Evolutionary conservation across 2,888 invertebrate species (phyloP).

Genomic region (Deilephila elpenor): DNA sequence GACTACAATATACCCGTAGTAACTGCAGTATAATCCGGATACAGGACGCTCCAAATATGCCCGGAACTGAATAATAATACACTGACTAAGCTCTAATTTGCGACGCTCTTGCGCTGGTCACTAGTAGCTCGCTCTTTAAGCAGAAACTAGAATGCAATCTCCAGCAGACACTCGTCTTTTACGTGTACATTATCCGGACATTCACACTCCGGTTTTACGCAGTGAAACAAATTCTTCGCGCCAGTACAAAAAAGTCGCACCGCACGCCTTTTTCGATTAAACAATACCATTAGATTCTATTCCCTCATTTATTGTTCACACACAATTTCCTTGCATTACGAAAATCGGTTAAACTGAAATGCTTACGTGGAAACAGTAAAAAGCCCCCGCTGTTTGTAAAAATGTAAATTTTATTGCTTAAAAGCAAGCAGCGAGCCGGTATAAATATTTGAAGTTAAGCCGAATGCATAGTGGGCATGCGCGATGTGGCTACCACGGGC

Average conservation of each 20-base stretch:
- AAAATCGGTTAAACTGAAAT: slow-evolving; percentile 20
- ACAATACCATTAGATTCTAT: slow-evolving; percentile 18
- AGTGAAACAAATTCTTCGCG: neutral
- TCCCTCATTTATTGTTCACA: slow-evolving; percentile 19
- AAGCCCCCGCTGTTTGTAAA: slow-evolving; percentile 63
- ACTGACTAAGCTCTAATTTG: too few species aligned
- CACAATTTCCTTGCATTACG: slow-evolving; percentile 26
- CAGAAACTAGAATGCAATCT: too few species aligned
- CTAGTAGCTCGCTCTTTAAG: too few species aligned
- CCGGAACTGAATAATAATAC: too few species aligned
- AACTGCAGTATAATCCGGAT: too few species aligned
- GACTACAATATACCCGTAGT: too few species aligned
- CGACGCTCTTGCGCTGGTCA: too few species aligned
- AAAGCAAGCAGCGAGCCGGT: slow-evolving; percentile 56
- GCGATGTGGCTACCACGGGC: slow-evolving; percentile 44
- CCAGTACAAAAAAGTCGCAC: neutral
- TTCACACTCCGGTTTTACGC: too few species aligned
- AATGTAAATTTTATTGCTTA: slow-evolving; percentile 81
- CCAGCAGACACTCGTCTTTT: too few species aligned
- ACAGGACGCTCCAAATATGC: too few species aligned
- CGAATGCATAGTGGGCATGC: slow-evolving; percentile 67
- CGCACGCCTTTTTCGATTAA: neutral
- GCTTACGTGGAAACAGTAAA: slow-evolving; percentile 26
- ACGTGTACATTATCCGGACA: too few species aligned
- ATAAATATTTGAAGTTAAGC: slow-evolving; percentile 78